Evolutionary conservation across 2,797 vertebrate genomes (phyloP), one percentile per base, ranked within the genome.

Genomic region (Sebastes ruberrimus): DNA sequence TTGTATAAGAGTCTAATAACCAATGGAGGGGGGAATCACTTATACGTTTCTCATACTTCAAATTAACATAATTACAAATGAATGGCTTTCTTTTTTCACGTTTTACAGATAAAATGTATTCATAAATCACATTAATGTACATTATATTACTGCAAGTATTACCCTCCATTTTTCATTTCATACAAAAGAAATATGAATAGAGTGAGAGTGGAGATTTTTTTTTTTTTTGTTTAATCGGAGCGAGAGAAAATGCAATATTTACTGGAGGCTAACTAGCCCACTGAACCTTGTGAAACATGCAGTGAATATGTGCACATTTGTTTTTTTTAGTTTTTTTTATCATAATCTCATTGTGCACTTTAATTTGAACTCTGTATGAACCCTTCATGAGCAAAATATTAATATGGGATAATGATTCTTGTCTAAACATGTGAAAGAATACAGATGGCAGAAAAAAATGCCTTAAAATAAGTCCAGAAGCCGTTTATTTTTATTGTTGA

Each of bases 341-440:
- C 79, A 38, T 83, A 61, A 86, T 90, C 73, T 75, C 55, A 59
- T 27, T 59, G 60, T 67, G 30, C 75, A 22, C 23, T 80, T 78
- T 70, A 8, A 27, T 13, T 1, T 92, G 81, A 93, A 92, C 92
- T 89, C 76, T 70, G 33, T 20, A 57, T 87, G 89, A 94, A 92
- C 93, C 80, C 74, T 27, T 10, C 32, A 59, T 23, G 59, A 82
- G 27, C 22, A 7, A 65, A 76, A 70, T 57, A 38, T 42, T 80
- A 72, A 82, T 42, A 32, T 23, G 76, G 20, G 73, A 82, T 86
- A 56, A 82, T 74, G 57, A 71, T 27, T 74, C 60, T 28, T 35
- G 25, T 67, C 28, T 33, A 35, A 14, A 52, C 7, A 60, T 46
- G 55, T 61, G 20, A 65, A 56, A 78, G 9, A 71, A 69, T 61